Evolutionary conservation across 1,140 invertebrate species (phyloP).

Genomic region (Nasonia vitripennis): DNA sequence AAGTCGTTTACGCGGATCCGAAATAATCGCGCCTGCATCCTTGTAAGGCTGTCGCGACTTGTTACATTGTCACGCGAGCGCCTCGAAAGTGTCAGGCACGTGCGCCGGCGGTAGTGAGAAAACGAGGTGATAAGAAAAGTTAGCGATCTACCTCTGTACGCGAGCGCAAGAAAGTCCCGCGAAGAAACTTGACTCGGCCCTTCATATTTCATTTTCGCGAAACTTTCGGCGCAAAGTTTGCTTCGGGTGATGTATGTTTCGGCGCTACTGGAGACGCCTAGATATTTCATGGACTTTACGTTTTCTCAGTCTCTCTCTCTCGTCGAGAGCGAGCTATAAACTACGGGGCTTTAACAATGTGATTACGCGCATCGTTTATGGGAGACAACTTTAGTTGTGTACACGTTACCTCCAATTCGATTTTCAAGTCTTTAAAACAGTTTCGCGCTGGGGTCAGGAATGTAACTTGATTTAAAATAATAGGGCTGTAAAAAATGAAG

Average conservation of each 20-base stretch:
- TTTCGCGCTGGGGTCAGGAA: no score
- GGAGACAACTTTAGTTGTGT: no score
- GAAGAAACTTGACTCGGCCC: not conserved
- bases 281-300: no score
- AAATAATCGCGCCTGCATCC: not conserved
- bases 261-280: no score
- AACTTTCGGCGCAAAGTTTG: not conserved
- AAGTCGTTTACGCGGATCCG: constrained; percentile 5
- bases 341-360: no score
- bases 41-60: not conserved
- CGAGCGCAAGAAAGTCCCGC: not conserved
- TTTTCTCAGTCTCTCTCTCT: no score
- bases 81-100: not conserved
- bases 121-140: not conserved
- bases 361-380: no score
- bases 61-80: constrained; percentile 12
- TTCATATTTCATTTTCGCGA: not conserved
- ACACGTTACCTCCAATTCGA: no score
- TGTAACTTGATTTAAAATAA: no score
- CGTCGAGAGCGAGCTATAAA: no score
- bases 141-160: not conserved
- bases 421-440: no score
- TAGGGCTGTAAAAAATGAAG: not conserved
- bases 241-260: not conserved
- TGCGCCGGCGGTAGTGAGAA: not conserved